Percentiles rank a stretch among this genome's conserved stretches.
These are phyloP conservation scores for Drosophila setifemur DNA, from an alignment of 1,140 invertebrate genomes.

Conservation along the genomic window DNA sequence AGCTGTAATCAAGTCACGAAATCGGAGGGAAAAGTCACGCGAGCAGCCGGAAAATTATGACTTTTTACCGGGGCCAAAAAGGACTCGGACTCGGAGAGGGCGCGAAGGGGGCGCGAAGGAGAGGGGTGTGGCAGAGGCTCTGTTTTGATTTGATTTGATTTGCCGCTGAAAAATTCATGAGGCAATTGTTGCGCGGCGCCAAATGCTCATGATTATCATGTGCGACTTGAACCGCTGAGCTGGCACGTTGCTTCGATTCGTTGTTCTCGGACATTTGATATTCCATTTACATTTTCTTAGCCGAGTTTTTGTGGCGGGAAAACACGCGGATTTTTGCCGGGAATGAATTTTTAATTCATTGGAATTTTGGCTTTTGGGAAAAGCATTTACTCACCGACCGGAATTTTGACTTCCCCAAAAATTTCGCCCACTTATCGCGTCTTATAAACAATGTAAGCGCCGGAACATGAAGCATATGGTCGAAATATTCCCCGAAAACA, in stretches of 20 bases:
- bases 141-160: conserved; percentile 71
- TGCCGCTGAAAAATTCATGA: conserved; percentile 71
- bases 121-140: conserved; percentile 32
- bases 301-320: neutral
- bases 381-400: conserved; percentile 25
- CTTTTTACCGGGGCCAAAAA: conserved; percentile 18
- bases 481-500: neutral
- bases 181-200: conserved; percentile 52
- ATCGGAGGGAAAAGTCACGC: conserved; percentile 68
- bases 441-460: neutral
- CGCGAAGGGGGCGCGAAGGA: no score
- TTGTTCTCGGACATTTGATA: conserved; percentile 40
- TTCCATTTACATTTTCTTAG: conserved; percentile 27
- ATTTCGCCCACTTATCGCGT: neutral
- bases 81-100: conserved; percentile 25
- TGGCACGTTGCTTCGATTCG: conserved; percentile 19
- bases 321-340: neutral
- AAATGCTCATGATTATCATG: conserved; percentile 56
- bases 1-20: conserved; percentile 71
- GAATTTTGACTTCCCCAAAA: neutral
- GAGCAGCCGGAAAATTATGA: conserved; percentile 73
- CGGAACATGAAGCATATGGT: conserved; percentile 8
- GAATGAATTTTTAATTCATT: conserved; percentile 24
- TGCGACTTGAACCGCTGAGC: conserved; percentile 37
- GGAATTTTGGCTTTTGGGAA: conserved; percentile 13